These are phyloP conservation scores for Scomber colias DNA, from an alignment of 2,113 vertebrate genomes.

Conservation along the genomic window DNA sequence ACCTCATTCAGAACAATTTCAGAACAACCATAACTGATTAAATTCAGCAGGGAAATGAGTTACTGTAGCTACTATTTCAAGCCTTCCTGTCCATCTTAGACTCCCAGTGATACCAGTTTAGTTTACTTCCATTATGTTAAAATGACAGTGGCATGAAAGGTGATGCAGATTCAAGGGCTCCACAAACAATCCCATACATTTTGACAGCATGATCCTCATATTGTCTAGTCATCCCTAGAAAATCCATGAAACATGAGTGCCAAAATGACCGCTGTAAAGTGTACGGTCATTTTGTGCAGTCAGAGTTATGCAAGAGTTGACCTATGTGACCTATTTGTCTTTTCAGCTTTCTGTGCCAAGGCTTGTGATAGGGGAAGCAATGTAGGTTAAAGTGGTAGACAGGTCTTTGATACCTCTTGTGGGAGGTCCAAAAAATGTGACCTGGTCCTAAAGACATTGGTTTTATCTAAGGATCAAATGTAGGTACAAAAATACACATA, in stretches of 20 bases:
- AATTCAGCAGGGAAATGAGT: background rate
- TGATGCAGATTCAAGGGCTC: background rate
- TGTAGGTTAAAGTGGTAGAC: background rate
- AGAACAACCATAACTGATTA: background rate
- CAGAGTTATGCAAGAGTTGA: constrained; percentile 48
- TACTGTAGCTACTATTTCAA: background rate
- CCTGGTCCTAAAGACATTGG: too few relatives aligned
- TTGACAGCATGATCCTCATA: too few relatives aligned
- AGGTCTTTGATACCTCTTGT: background rate
- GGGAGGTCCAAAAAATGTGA: background rate
- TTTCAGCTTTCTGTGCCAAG: constrained; percentile 19
- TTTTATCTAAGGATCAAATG: too few relatives aligned
- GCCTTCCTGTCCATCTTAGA: too few relatives aligned
- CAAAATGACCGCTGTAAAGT: background rate
- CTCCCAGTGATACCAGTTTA: too few relatives aligned
- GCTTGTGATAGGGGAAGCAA: background rate
- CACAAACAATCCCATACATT: background rate
- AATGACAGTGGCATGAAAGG: background rate
- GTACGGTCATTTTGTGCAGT: background rate
- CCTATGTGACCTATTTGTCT: constrained; percentile 29
- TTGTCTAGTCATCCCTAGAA: too few relatives aligned
- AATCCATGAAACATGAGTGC: background rate
- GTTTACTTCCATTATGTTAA: too few relatives aligned
- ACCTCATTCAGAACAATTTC: background rate
- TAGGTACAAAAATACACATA: too few relatives aligned